These are phyloP conservation scores for Xanthorhoe designata DNA, from an alignment of 2,888 invertebrate genomes.

Conservation along the genomic window DNA sequence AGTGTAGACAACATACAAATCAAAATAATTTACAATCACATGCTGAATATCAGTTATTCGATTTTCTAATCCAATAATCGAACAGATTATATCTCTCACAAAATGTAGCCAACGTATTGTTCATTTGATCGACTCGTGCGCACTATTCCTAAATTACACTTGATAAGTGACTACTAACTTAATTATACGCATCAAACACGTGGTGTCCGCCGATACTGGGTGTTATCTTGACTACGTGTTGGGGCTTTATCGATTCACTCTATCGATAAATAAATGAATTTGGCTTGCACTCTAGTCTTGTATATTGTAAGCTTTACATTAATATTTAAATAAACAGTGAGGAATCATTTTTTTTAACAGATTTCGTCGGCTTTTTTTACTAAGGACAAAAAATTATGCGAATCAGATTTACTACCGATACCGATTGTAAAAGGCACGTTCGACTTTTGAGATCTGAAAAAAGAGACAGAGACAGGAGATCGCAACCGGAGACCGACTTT, in stretches of 20 bases:
- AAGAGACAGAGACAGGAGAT: too few species aligned
- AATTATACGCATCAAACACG: conserved; percentile 78
- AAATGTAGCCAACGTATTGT: conserved; percentile 52
- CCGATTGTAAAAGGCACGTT: too few species aligned
- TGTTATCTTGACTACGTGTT: conserved; percentile 45
- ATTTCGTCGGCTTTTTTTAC: too few species aligned
- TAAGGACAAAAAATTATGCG: too few species aligned
- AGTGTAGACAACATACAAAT: not conserved
- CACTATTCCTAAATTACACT: conserved; percentile 61
- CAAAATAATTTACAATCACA: conserved; percentile 13
- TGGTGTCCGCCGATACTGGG: conserved; percentile 63
- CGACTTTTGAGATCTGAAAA: too few species aligned
- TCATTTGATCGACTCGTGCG: conserved; percentile 60
- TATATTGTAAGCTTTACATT: not conserved
- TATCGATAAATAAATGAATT: not conserved
- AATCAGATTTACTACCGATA: too few species aligned
- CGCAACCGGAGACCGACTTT: too few species aligned
- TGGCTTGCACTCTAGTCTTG: not conserved
- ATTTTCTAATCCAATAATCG: conserved; percentile 31
- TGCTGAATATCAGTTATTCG: not conserved
- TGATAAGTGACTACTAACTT: conserved; percentile 63
- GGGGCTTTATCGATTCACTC: conserved; percentile 1
- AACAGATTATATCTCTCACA: conserved; percentile 37
- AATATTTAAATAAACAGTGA: not conserved
- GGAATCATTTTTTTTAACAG: too few species aligned